Evolutionary conservation across 2,888 invertebrate species (phyloP).

Genomic region (Rhorus exstirpatorius): DNA sequence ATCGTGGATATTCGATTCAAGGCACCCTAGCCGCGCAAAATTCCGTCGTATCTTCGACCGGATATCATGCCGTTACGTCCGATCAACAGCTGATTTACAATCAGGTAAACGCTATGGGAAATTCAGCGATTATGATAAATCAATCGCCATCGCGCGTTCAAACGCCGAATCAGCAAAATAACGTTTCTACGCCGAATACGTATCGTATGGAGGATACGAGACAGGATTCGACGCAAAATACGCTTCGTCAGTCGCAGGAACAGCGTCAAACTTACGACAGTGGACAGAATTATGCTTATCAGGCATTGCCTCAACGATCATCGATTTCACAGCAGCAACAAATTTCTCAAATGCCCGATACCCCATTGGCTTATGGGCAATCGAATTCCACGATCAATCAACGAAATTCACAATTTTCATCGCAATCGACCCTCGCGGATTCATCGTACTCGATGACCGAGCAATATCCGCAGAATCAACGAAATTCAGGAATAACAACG

Average conservation of each 20-base stretch:
- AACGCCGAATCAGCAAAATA: constrained; percentile 3
- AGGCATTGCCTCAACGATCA: constrained; percentile 35
- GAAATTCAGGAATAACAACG: constrained; percentile 48
- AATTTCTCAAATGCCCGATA: constrained; percentile 18
- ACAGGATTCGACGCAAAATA: constrained; percentile 58
- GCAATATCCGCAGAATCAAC: constrained; percentile 74
- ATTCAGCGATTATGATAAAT: constrained; percentile 26
- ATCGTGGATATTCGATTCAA: constrained; percentile 48
- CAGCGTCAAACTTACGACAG: constrained; percentile 48
- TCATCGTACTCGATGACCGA: constrained; percentile 57
- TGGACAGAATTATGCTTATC: constrained; percentile 63
- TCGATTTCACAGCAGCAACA: neutral
- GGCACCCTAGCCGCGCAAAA: constrained; percentile 28
- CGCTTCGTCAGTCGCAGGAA: constrained; percentile 46
- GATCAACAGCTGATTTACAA: constrained; percentile 41
- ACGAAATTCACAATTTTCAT: constrained; percentile 33
- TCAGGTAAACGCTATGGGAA: constrained; percentile 41
- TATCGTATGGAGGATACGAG: constrained; percentile 50
- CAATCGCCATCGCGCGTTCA: constrained; percentile 58
- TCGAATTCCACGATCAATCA: constrained; percentile 4
- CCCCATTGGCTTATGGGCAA: constrained; percentile 49
- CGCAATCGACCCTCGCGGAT: constrained; percentile 44
- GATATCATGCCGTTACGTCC: constrained; percentile 40
- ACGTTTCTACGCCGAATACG: neutral
- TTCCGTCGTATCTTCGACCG: constrained; percentile 15